Evolutionary conservation across 2,888 invertebrate genomes (phyloP).

Genomic region (Drosophila neutralis): DNA sequence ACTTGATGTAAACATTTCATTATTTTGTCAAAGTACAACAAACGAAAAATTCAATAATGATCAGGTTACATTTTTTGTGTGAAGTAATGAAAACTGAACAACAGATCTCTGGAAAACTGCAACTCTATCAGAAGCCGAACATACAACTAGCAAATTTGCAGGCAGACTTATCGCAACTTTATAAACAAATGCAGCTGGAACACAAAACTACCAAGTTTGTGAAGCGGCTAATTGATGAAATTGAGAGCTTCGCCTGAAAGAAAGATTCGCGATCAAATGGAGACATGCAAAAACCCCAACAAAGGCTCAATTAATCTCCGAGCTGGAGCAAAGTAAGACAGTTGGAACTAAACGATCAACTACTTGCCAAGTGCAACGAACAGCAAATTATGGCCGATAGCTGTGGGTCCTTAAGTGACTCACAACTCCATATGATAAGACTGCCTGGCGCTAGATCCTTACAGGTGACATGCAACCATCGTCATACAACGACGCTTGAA

Average conservation of each 20-base stretch:
- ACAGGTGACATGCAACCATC: slow-evolving; percentile 17
- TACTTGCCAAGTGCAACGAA: background rate
- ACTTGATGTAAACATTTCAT: background rate
- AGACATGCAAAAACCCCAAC: background rate
- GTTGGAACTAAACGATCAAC: background rate
- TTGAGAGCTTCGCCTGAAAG: no score
- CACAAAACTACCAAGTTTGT: background rate
- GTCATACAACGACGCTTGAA: slow-evolving; percentile 7
- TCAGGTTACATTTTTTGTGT: background rate
- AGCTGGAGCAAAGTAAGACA: background rate
- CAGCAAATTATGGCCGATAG: background rate
- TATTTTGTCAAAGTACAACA: background rate
- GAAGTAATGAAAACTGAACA: background rate
- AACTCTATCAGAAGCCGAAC: background rate
- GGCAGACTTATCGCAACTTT: background rate
- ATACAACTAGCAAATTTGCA: background rate
- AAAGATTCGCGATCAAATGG: background rate
- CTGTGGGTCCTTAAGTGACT: background rate
- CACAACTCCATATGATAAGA: slow-evolving; percentile 1
- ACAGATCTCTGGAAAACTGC: background rate
- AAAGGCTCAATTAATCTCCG: background rate
- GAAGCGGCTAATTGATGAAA: background rate
- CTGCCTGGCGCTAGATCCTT: background rate
- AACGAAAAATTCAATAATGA: no score
- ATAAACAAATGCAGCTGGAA: background rate